phyloP scores from a whole-genome alignment of 2,113 vertebrate species.

The Corapipo altera region DNA sequence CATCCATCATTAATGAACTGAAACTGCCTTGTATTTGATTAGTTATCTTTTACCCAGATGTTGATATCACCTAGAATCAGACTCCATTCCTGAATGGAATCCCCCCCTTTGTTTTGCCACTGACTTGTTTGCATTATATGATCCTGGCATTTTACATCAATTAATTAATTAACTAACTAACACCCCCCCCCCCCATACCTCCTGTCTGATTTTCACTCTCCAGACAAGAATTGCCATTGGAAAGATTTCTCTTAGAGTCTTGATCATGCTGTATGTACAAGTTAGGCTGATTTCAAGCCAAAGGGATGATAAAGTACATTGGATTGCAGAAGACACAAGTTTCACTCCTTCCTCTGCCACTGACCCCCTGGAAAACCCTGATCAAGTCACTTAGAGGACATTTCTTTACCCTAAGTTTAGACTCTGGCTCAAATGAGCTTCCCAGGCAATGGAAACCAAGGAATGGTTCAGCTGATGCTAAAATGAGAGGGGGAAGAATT shows the following conservation, averaged over 20 bases:
- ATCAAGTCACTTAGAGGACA: neutral
- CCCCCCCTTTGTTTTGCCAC: neutral
- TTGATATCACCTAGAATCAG: neutral
- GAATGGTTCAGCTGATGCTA: neutral
- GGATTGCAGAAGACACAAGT: neutral
- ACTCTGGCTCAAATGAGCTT: neutral
- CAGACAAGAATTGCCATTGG: neutral
- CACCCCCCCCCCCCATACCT: accelerated
- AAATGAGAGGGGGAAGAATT: neutral
- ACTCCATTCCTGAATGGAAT: neutral
- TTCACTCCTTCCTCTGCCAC: neutral
- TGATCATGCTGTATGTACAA: neutral
- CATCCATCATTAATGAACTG: conserved; percentile 7
- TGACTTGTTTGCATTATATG: neutral
- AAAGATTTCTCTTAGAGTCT: neutral
- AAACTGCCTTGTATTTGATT: neutral
- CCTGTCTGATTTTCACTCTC: neutral
- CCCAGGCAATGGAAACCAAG: conserved; percentile 4
- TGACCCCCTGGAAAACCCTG: neutral
- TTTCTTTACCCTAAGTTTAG: neutral
- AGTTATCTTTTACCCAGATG: neutral
- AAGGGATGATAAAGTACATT: neutral
- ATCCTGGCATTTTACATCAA: neutral
- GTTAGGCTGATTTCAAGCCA: neutral
- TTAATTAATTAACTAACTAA: neutral